Percentiles rank a stretch among this genome's conserved stretches.
phyloP scores from a whole-genome alignment of 2,888 invertebrate genomes.

The Criorhina ranunculi region DNA sequence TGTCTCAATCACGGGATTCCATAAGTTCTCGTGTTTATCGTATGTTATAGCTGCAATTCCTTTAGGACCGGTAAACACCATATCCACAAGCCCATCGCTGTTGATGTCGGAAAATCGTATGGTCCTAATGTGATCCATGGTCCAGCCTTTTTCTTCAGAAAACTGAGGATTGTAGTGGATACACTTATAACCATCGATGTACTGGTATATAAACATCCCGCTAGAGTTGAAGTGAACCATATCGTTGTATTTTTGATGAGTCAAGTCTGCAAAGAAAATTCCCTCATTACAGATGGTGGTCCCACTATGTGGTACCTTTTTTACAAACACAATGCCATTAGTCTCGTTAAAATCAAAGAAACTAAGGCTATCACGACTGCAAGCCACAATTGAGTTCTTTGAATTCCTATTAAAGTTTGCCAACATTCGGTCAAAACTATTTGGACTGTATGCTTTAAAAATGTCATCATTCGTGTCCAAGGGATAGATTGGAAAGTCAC shows the following conservation, averaged over 20 bases:
- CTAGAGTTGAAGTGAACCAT: conserved; percentile 34
- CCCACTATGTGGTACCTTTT: conserved; percentile 2
- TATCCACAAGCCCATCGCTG: conserved; percentile 18
- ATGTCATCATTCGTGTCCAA: conserved; percentile 19
- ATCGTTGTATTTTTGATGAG: conserved; percentile 24
- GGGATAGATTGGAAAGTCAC: conserved; percentile 25
- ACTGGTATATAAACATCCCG: conserved; percentile 41
- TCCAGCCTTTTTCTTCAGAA: conserved; percentile 39
- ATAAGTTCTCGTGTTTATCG: background rate
- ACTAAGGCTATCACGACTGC: conserved; percentile 12
- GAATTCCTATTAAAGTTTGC: background rate
- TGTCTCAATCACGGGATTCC: conserved; percentile 6
- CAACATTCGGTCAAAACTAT: background rate
- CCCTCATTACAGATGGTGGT: background rate
- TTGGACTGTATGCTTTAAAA: conserved; percentile 3
- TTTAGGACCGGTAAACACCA: conserved; percentile 41
- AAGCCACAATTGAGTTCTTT: background rate
- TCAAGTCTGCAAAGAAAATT: conserved; percentile 22
- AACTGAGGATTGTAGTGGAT: conserved; percentile 37
- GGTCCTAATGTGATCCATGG: background rate
- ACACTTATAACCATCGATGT: background rate
- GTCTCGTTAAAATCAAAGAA: conserved; percentile 30
- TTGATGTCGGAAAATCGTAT: conserved; percentile 25
- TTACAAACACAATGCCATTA: conserved; percentile 25
- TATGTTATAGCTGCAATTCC: conserved; percentile 23